phyloP scores from a whole-genome alignment of 2,797 vertebrate genomes.

The Rachycentron canadum region DNA sequence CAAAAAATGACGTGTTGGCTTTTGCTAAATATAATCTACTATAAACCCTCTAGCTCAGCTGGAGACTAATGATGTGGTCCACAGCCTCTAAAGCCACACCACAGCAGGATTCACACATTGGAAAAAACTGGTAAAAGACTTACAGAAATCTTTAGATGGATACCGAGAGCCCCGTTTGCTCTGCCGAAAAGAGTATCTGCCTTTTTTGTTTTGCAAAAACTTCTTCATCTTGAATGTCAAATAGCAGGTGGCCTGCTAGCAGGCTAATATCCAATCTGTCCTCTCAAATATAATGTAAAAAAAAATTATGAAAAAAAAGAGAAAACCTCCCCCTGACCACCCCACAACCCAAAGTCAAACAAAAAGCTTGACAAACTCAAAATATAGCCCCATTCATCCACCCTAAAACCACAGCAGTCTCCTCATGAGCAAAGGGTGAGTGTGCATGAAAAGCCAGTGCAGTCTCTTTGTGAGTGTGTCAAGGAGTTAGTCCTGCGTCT shows the following conservation, averaged over 20 bases:
- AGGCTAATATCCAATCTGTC: constrained; percentile 62
- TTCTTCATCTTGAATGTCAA: constrained; percentile 80
- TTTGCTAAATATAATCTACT: constrained; percentile 26
- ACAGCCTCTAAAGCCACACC: constrained; percentile 33
- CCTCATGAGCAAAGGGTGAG: constrained; percentile 70
- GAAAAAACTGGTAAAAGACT: constrained; percentile 78
- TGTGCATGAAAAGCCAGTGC: constrained; percentile 69
- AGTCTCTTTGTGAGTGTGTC: constrained; percentile 74
- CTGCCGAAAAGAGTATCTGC: constrained; percentile 82
- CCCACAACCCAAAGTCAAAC: constrained; percentile 62
- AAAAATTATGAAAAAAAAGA: not conserved
- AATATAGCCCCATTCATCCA: constrained; percentile 63
- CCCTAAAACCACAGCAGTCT: constrained; percentile 60
- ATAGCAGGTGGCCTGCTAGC: constrained; percentile 57
- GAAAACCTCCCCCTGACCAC: constrained; percentile 23
- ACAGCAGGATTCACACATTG: constrained; percentile 51
- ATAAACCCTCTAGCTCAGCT: constrained; percentile 33
- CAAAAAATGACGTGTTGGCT: constrained; percentile 17
- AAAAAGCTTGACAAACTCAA: constrained; percentile 36
- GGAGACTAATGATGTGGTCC: constrained; percentile 37
- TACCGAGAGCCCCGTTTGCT: constrained; percentile 76
- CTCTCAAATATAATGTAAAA: constrained; percentile 40
- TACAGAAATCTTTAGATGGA: constrained; percentile 89
- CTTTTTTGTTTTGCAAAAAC: constrained; percentile 81
- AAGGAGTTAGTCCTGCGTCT: constrained; percentile 79